These are phyloP conservation scores for Anableps anableps DNA, from an alignment of 2,797 vertebrate species.

Conservation along the genomic window DNA sequence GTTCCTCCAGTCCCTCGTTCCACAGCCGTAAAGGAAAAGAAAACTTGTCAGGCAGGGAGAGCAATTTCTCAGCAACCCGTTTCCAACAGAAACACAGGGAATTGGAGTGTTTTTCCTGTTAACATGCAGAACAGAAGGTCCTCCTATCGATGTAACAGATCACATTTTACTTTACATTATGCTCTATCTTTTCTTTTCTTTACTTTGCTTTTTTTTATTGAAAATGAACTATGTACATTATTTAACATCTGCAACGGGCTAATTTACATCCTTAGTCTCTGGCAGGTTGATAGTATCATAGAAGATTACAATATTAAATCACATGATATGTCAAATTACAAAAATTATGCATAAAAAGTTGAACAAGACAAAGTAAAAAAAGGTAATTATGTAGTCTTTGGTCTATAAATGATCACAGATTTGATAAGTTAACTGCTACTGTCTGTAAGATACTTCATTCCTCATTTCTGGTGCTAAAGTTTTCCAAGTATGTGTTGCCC, in stretches of 20 bases:
- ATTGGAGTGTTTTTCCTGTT: constrained; percentile 22
- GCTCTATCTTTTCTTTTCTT: background rate
- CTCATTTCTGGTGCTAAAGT: background rate
- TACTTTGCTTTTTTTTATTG: background rate
- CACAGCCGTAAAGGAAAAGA: constrained; percentile 59
- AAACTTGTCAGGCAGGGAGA: constrained; percentile 56
- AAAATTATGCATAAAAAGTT: background rate
- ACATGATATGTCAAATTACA: background rate
- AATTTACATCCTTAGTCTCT: background rate
- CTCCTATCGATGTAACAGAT: constrained; percentile 7
- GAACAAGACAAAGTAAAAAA: background rate
- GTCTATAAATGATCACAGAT: background rate
- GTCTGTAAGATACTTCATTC: background rate
- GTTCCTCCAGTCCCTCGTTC: constrained; percentile 39
- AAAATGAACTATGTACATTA: background rate
- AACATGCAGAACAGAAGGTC: constrained; percentile 39
- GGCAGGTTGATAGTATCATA: background rate
- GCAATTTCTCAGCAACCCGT: constrained; percentile 60
- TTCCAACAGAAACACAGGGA: constrained; percentile 60
- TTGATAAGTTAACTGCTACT: background rate
- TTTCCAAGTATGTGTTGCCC: background rate
- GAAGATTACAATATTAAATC: background rate
- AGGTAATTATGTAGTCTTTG: background rate
- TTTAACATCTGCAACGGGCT: background rate
- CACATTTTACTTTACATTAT: constrained; percentile 8